Conservation (phyloP, 2,888 invertebrate species). For the Acronicta alni region DNA sequence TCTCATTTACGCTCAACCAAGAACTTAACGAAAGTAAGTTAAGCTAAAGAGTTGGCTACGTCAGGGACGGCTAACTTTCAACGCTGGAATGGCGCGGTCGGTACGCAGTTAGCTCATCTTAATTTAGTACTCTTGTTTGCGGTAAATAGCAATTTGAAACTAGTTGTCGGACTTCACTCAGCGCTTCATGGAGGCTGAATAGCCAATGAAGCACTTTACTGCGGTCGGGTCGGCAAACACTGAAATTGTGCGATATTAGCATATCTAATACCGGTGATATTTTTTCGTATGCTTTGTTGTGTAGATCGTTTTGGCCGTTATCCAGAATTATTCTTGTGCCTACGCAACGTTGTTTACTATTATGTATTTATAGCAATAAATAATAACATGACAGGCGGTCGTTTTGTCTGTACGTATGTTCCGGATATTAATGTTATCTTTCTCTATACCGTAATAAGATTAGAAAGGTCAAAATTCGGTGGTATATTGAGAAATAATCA, state of each 20-base stretch:
- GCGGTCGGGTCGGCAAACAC: constrained; percentile 50
- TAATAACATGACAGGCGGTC: constrained; percentile 17
- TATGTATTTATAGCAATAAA: constrained; percentile 24
- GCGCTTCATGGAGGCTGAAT: constrained; percentile 64
- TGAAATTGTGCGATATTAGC: constrained; percentile 51
- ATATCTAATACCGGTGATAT: constrained; percentile 35
- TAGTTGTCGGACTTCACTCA: constrained; percentile 75
- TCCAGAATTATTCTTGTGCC: constrained; percentile 32
- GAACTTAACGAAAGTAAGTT: constrained; percentile 68
- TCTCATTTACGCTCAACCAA: constrained; percentile 57
- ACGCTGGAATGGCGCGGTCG: constrained; percentile 53
- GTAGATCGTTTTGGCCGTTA: constrained; percentile 38
- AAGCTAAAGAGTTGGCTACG: constrained; percentile 64
- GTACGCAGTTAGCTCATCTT: constrained; percentile 78
- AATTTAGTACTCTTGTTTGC: constrained; percentile 84
- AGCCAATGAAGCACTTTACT: constrained; percentile 65
- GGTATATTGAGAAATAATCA: no score
- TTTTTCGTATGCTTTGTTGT: constrained; percentile 33
- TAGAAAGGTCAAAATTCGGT: no score
- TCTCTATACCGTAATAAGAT: background rate
- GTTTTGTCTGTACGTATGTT: background rate
- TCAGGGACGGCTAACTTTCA: constrained; percentile 58
- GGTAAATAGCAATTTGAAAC: constrained; percentile 84
- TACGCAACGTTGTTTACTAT: constrained; percentile 33
- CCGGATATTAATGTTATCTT: background rate